Percentiles rank a stretch among this genome's conserved stretches.
Conservation (phyloP, 1,140 invertebrate genomes). For the Conopomorpha cramerella region DNA sequence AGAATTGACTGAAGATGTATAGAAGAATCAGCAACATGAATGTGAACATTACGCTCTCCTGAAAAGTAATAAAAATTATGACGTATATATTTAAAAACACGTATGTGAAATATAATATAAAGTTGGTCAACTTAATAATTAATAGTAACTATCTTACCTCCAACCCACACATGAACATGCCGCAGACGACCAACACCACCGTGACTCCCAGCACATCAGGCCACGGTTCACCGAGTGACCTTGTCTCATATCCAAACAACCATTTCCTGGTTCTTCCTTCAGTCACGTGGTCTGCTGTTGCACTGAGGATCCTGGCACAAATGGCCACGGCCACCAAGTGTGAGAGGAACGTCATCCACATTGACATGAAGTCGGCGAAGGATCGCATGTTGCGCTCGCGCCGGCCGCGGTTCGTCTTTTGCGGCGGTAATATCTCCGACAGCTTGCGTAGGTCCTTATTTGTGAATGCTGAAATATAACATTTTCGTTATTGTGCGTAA, state of each 20-base stretch:
- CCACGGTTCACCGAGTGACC: conserved; percentile 68
- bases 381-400: conserved; percentile 41
- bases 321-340: conserved; percentile 66
- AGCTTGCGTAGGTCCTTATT: conserved; percentile 38
- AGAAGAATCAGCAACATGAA: conserved; percentile 38
- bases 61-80: conserved; percentile 11
- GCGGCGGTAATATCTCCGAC: conserved; percentile 32
- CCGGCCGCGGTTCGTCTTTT: conserved; percentile 36
- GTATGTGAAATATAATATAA: neutral
- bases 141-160: conserved; percentile 53
- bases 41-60: conserved; percentile 54
- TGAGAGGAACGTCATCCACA: conserved; percentile 66
- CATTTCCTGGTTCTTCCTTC: conserved; percentile 63
- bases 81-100: neutral
- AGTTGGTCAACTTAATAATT: conserved; percentile 4
- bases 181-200: conserved; percentile 67
- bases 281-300: conserved; percentile 68
- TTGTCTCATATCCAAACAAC: conserved; percentile 60
- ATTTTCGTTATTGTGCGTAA: conserved; percentile 3
- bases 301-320: conserved; percentile 65
- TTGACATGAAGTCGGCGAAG: conserved; percentile 59
- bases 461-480: conserved; percentile 29
- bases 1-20: conserved; percentile 46
- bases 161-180: conserved; percentile 73
- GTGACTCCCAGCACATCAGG: conserved; percentile 71